Evolutionary conservation across 2,797 vertebrate species (phyloP).

Genomic region (Eulemur mongoz): DNA sequence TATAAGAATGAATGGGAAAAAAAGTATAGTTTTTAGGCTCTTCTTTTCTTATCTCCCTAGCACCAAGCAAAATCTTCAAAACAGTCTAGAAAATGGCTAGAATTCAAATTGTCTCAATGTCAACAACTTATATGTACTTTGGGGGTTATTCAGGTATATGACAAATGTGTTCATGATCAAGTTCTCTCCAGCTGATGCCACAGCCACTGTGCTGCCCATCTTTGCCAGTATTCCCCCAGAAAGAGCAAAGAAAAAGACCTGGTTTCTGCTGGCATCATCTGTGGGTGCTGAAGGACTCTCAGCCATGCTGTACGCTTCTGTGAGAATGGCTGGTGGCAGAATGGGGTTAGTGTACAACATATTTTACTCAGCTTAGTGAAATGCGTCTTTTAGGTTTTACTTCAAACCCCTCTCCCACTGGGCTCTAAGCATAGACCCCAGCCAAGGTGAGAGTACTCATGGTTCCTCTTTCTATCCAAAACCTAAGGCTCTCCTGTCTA

Average conservation of each 20-base stretch:
- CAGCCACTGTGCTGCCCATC: not conserved
- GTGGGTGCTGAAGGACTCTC: not conserved
- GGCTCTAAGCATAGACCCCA: not conserved
- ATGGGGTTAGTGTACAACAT: not conserved
- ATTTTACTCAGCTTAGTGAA: not conserved
- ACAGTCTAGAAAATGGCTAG: not conserved
- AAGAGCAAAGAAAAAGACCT: not conserved
- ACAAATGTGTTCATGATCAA: not conserved
- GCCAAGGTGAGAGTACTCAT: not conserved
- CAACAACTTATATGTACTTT: not conserved
- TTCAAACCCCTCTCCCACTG: not conserved
- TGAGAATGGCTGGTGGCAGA: not conserved
- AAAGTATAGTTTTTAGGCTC: not conserved
- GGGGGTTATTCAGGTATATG: not conserved
- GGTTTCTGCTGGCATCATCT: not conserved
- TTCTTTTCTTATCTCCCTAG: not conserved
- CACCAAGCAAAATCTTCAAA: not conserved
- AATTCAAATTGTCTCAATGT: not conserved
- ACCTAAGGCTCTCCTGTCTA: not conserved
- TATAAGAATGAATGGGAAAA: not conserved
- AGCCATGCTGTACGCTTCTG: not conserved
- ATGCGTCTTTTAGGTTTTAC: not conserved
- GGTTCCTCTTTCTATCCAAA: not conserved
- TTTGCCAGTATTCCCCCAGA: not conserved
- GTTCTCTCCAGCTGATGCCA: not conserved